These are phyloP conservation scores for Perccottus glenii DNA, from an alignment of 2,113 vertebrate genomes.

Conservation along the genomic window DNA sequence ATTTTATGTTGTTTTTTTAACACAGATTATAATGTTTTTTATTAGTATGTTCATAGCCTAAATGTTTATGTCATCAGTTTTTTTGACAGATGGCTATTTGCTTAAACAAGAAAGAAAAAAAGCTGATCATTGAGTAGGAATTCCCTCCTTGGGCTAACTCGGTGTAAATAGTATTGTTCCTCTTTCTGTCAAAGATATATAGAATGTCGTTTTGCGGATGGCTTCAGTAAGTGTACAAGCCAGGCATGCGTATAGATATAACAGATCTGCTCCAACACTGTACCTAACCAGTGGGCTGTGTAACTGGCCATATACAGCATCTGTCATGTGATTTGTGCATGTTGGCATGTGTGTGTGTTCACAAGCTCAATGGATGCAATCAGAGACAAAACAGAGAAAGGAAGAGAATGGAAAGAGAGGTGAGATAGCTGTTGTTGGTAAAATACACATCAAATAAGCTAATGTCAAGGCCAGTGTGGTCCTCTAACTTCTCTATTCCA, in stretches of 20 bases:
- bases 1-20: constrained; percentile 27
- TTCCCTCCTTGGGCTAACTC: constrained; percentile 53
- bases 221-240: constrained; percentile 68
- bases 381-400: constrained; percentile 14
- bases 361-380: constrained; percentile 29
- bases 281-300: constrained; percentile 67
- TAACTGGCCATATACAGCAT: constrained; percentile 62
- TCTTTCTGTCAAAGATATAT: constrained; percentile 70
- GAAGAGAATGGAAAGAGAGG: constrained; percentile 21
- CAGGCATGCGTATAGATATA: constrained; percentile 66
- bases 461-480: constrained; percentile 69
- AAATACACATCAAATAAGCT: constrained; percentile 68
- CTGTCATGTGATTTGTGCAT: constrained; percentile 44
- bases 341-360: constrained; percentile 16
- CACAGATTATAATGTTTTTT: constrained; percentile 59
- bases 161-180: constrained; percentile 73
- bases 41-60: constrained; percentile 58
- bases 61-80: constrained; percentile 57
- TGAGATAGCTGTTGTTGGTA: constrained; percentile 39
- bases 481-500: constrained; percentile 74
- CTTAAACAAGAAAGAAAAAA: constrained; percentile 46
- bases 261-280: constrained; percentile 63
- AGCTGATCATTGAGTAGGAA: constrained; percentile 56
- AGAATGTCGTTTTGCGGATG: constrained; percentile 65
- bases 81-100: constrained; percentile 60